A percentile compares a stretch with the other conserved stretches of the same genome.
Evolutionary conservation across 2,797 vertebrate genomes (phyloP).

Genomic region (Danio aesculapii): DNA sequence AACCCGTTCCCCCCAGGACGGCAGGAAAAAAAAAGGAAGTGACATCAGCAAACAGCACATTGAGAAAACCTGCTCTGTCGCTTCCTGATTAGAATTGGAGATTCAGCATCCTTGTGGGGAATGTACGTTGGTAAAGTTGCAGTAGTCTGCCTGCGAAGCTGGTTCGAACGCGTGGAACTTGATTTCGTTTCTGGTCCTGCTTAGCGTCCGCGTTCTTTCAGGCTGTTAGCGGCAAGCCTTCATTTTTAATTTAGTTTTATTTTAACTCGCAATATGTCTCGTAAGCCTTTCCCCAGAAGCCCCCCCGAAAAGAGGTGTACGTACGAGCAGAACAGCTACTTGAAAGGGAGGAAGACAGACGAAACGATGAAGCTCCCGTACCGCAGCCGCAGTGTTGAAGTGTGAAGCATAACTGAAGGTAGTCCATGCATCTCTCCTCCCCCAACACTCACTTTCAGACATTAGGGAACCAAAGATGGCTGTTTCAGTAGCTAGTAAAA

Average conservation of each 20-base stretch:
- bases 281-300: constrained; percentile 41
- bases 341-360: constrained; percentile 7
- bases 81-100: constrained; percentile 76
- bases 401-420: constrained; percentile 86
- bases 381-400: constrained; percentile 74
- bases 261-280: constrained; percentile 49
- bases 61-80: constrained; percentile 79
- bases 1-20: constrained; percentile 70
- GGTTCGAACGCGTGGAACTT: constrained; percentile 33
- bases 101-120: constrained; percentile 61
- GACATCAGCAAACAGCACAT: constrained; percentile 72
- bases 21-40: constrained; percentile 71
- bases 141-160: constrained; percentile 43
- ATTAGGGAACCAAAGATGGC: constrained; percentile 80
- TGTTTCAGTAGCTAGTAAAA: constrained; percentile 81
- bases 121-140: constrained; percentile 43
- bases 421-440: constrained; percentile 73
- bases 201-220: constrained; percentile 43
- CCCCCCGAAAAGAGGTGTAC: constrained; percentile 15
- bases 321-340: constrained; percentile 39
- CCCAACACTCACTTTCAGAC: constrained; percentile 45
- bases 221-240: constrained; percentile 40
- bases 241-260: constrained; percentile 20
- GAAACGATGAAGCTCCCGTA: constrained; percentile 64
- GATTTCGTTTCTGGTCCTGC: constrained; percentile 18